Conservation (phyloP, 2,888 invertebrate genomes). For the Mythimna vitellina region DNA sequence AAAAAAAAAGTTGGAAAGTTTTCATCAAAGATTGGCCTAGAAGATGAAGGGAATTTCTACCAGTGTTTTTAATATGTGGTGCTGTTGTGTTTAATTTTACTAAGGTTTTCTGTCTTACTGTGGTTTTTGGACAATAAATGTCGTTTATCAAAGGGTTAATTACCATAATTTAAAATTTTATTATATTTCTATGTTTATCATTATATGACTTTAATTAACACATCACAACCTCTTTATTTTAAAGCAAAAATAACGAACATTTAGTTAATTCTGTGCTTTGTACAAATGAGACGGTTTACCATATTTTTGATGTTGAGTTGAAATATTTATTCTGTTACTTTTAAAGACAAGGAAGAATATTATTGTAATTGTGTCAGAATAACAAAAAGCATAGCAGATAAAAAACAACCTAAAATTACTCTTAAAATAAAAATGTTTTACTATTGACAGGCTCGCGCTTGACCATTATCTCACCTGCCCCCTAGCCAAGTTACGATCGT, state of each 20-base stretch:
- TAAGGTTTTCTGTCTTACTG: too few species aligned
- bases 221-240: slow-evolving; percentile 11
- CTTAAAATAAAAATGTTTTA: too few species aligned
- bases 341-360: neutral
- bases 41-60: too few species aligned
- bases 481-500: too few species aligned
- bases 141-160: neutral
- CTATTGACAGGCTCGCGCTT: too few species aligned
- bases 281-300: slow-evolving; percentile 12
- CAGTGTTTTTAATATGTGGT: too few species aligned
- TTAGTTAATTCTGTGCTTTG: slow-evolving; percentile 3
- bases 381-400: too few species aligned
- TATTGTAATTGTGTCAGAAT: neutral
- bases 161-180: neutral
- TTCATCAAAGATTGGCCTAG: too few species aligned
- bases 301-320: slow-evolving; percentile 1
- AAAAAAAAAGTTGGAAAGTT: too few species aligned
- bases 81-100: too few species aligned
- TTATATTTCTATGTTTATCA: neutral
- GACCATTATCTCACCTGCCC: too few species aligned
- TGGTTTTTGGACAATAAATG: too few species aligned
- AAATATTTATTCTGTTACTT: neutral
- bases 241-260: slow-evolving; percentile 19
- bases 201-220: slow-evolving; percentile 24
- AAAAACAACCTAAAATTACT: neutral